Conservation (phyloP, 2,888 invertebrate genomes). For the Chrysolina oricalcia region DNA sequence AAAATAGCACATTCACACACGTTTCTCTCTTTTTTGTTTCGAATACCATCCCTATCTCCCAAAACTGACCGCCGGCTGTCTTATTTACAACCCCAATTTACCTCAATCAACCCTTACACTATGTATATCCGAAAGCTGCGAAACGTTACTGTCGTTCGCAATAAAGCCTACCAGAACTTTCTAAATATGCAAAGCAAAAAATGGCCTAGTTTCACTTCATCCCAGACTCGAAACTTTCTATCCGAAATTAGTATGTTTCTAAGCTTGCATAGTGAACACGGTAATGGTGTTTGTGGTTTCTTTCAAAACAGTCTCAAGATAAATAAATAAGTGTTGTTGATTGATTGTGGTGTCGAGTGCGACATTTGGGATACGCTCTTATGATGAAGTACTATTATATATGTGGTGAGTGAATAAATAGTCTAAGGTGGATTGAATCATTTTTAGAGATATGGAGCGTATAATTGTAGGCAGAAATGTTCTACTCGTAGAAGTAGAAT, state of each 20-base stretch:
- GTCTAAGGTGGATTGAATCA: no score
- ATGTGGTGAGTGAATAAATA: no score
- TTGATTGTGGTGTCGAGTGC: no score
- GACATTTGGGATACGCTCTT: no score
- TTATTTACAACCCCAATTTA: neutral
- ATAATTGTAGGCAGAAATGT: no score
- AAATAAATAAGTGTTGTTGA: no score
- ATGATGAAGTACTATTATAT: no score
- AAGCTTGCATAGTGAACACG: neutral
- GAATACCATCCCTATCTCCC: no score
- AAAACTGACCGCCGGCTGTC: neutral
- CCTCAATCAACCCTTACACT: constrained; percentile 5
- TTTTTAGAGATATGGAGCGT: no score
- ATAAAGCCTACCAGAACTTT: constrained; percentile 5
- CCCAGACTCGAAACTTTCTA: neutral
- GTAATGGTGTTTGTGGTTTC: neutral
- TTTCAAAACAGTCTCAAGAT: neutral
- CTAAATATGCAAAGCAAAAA: constrained; percentile 25
- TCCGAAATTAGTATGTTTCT: constrained; percentile 1
- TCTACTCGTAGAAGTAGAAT: no score
- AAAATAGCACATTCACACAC: no score
- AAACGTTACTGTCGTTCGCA: neutral
- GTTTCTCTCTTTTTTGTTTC: no score
- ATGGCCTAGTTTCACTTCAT: constrained; percentile 10
- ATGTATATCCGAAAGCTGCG: neutral